These are phyloP conservation scores for Epinephelus coioides DNA, from an alignment of 2,797 vertebrate genomes.

Conservation along the genomic window DNA sequence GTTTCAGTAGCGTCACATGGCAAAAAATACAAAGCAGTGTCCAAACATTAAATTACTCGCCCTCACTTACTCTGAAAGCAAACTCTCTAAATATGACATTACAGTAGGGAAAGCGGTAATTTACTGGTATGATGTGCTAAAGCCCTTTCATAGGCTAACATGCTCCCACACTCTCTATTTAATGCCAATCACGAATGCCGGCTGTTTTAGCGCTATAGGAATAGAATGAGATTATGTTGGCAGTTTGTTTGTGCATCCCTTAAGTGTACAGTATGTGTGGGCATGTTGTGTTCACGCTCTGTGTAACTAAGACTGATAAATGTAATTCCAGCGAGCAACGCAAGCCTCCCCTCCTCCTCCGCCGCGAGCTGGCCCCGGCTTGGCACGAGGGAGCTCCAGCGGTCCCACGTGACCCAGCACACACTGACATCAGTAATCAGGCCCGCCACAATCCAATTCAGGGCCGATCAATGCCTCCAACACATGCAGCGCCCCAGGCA, in stretches of 20 bases:
- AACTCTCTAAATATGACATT: slow-evolving; percentile 31
- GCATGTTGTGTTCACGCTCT: slow-evolving; percentile 51
- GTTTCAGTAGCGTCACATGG: background rate
- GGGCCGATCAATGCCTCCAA: slow-evolving; percentile 82
- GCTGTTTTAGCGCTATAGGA: slow-evolving; percentile 22
- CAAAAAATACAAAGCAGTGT: background rate
- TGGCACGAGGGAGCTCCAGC: slow-evolving; percentile 63
- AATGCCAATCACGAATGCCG: slow-evolving; percentile 32
- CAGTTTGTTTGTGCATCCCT: slow-evolving; percentile 38
- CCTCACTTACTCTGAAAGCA: background rate
- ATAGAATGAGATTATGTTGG: slow-evolving; percentile 35
- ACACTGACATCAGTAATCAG: slow-evolving; percentile 85
- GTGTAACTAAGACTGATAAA: slow-evolving; percentile 74
- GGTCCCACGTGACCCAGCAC: slow-evolving; percentile 75
- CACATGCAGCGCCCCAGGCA: slow-evolving; percentile 69
- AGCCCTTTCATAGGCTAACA: slow-evolving; percentile 23
- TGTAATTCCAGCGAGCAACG: slow-evolving; percentile 58
- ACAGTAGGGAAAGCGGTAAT: slow-evolving; percentile 19
- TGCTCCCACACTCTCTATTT: slow-evolving; percentile 21
- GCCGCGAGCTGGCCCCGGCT: slow-evolving; percentile 31
- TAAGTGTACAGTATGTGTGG: slow-evolving; percentile 64
- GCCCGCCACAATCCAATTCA: slow-evolving; percentile 82
- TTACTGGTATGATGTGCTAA: slow-evolving; percentile 23
- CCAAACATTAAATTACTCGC: slow-evolving; percentile 30
- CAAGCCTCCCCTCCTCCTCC: background rate